Evolutionary conservation across 2,888 invertebrate genomes (phyloP).

Genomic region (Ormyrus labotus): DNA sequence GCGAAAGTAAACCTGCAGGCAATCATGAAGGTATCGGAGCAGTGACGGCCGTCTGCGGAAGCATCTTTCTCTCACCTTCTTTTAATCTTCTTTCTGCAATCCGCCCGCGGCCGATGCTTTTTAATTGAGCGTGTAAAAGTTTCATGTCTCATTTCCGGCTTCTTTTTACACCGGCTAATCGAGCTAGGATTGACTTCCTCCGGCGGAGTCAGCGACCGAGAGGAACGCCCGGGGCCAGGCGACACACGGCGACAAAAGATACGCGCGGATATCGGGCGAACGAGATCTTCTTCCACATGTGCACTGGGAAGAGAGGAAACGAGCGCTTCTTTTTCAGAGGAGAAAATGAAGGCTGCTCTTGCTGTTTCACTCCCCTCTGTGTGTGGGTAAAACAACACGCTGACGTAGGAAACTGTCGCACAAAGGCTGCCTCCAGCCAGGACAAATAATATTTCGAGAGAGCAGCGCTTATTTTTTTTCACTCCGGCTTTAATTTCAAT

Average conservation of each 20-base stretch:
- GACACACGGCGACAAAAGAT: constrained; percentile 25
- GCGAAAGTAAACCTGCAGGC: no score
- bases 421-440: background rate
- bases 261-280: background rate
- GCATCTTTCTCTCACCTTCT: constrained; percentile 2
- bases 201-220: constrained; percentile 8
- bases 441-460: no score
- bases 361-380: background rate
- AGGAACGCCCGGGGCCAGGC: constrained; percentile 24
- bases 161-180: constrained; percentile 52
- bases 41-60: background rate
- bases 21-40: background rate
- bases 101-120: constrained; percentile 47
- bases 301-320: background rate
- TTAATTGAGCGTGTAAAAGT: constrained; percentile 49
- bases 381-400: background rate
- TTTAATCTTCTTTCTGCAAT: constrained; percentile 51
- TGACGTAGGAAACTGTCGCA: background rate
- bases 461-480: no score
- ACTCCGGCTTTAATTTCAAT: no score
- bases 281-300: background rate
- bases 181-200: constrained; percentile 35
- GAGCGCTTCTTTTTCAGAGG: background rate
- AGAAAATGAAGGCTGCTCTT: background rate
- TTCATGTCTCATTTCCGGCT: constrained; percentile 58